Conservation (phyloP, 2,888 invertebrate genomes). For the Lamellibrachia satsuma region DNA sequence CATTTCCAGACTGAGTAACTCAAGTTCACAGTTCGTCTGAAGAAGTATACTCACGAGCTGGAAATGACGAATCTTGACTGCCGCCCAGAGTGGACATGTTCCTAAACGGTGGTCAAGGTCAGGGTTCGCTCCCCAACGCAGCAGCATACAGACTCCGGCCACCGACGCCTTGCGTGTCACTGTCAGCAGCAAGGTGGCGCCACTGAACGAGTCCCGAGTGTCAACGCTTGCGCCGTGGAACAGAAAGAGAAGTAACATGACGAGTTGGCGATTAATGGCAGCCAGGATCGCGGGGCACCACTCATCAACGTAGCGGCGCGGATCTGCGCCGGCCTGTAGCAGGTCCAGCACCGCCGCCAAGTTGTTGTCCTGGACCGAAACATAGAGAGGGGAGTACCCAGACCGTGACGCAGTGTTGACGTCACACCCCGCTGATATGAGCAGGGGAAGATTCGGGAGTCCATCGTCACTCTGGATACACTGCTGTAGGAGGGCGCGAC, state of each 20-base stretch:
- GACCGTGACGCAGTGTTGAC: slow-evolving; percentile 23
- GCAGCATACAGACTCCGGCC: slow-evolving; percentile 27
- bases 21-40: slow-evolving; percentile 29
- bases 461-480: not conserved
- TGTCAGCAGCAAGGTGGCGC: slow-evolving; percentile 30
- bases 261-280: slow-evolving; percentile 14
- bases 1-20: slow-evolving; percentile 29
- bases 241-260: slow-evolving; percentile 28
- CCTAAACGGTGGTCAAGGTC: slow-evolving; percentile 31
- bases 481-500: slow-evolving; percentile 4
- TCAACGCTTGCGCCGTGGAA: slow-evolving; percentile 30
- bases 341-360: slow-evolving; percentile 30
- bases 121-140: slow-evolving; percentile 30
- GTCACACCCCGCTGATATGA: slow-evolving; percentile 30
- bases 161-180: slow-evolving; percentile 25
- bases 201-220: slow-evolving; percentile 22
- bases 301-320: slow-evolving; percentile 19
- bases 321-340: slow-evolving; percentile 30
- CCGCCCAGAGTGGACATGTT: slow-evolving; percentile 36
- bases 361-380: slow-evolving; percentile 25
- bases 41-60: slow-evolving; percentile 29
- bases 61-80: slow-evolving; percentile 28
- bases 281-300: not conserved
- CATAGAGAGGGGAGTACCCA: slow-evolving; percentile 27
- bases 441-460: slow-evolving; percentile 18